Conservation (phyloP, 2,797 vertebrate species). For the Hippopotamyrus pictus region DNA sequence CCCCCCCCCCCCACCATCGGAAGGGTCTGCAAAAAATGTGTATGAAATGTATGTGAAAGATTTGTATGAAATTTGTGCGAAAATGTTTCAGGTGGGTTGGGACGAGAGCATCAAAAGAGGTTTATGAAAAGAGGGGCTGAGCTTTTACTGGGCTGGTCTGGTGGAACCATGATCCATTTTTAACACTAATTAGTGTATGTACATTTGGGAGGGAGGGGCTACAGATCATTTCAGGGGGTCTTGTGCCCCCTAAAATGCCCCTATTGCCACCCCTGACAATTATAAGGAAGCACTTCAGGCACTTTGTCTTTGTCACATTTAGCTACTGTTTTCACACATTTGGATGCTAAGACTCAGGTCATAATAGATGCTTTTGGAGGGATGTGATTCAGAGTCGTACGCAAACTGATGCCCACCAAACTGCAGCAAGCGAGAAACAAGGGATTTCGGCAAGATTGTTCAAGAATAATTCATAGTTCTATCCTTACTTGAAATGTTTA, state of each 20-base stretch:
- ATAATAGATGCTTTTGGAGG: background rate
- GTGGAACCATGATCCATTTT: background rate
- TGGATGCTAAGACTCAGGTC: background rate
- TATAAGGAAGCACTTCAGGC: background rate
- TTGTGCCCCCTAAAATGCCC: background rate
- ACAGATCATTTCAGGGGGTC: background rate
- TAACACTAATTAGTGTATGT: background rate
- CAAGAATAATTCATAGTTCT: background rate
- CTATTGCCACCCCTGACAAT: background rate
- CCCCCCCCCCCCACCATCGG: background rate
- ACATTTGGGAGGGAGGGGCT: background rate
- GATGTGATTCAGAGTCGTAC: background rate
- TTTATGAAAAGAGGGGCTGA: background rate
- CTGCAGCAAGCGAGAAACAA: background rate
- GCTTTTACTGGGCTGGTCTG: background rate
- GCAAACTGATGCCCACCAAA: background rate
- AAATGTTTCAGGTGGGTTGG: background rate
- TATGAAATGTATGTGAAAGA: background rate
- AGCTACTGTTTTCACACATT: background rate
- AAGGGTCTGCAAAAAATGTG: background rate
- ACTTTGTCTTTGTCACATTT: background rate
- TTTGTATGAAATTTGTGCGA: background rate
- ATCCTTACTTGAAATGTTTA: background rate
- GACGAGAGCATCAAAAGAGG: background rate
- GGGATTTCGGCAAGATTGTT: background rate